These are phyloP conservation scores for Stenodera caucasica DNA, from an alignment of 2,888 invertebrate species.

Conservation along the genomic window DNA sequence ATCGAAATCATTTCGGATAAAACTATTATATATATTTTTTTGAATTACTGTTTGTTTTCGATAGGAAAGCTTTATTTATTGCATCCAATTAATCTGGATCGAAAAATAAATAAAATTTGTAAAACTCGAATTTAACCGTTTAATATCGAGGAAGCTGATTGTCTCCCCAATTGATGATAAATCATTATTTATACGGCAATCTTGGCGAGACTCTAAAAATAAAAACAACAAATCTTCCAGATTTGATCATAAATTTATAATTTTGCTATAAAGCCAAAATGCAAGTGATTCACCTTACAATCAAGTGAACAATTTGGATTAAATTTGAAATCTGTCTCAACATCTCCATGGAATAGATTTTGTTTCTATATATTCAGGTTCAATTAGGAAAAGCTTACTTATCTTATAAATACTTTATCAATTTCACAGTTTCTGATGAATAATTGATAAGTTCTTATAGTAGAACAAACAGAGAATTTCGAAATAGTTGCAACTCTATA, in stretches of 20 bases:
- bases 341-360: no score
- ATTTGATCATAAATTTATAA: no score
- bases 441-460: conserved; percentile 19
- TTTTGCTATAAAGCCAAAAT: no score
- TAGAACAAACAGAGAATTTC: neutral
- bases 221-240: no score
- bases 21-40: no score
- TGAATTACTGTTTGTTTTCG: no score
- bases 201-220: neutral
- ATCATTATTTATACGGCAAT: neutral
- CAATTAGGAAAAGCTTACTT: conserved; percentile 22
- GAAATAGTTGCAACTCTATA: conserved; percentile 10
- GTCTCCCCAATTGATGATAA: neutral
- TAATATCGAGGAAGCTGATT: neutral
- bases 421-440: conserved; percentile 6
- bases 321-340: no score
- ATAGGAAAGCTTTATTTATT: neutral
- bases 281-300: no score
- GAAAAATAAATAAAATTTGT: neutral
- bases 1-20: no score
- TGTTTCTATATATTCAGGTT: neutral
- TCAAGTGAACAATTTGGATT: no score
- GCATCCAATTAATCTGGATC: neutral
- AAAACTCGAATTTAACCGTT: neutral
- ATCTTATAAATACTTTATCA: conserved; percentile 22